Base-by-base conservation (phyloP, 2,113 vertebrate genomes). In the Haplotaxodon microlepis region DNA sequence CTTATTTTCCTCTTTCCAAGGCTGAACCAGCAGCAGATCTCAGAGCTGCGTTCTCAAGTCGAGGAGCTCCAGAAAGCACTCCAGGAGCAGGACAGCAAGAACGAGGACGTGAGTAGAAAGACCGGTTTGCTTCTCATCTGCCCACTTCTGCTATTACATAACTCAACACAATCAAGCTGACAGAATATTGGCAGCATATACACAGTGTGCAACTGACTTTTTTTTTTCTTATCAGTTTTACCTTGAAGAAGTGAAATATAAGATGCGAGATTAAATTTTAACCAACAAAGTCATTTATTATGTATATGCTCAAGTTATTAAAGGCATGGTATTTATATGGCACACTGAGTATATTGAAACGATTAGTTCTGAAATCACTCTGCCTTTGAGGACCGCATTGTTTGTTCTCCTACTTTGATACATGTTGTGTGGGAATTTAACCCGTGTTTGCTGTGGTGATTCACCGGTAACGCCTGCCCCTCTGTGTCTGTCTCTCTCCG, bases 61-160 rank as follows among this genome's bases (percentile, higher is more conserved):
- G 97, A 98, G 87, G 97, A 98, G 56, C 95, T 98, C 13, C 98
- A 98, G 96, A 97, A 92, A 85, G 94, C 96, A 1, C 94, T 98
- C 14, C 97, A 97, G 90, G 97, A 97, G 83, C 98, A 97, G 91
- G 97, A 96, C 89, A 96, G 92, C 95, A 97, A 96, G 90, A 96
- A 96, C 0, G 97, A 98, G 89, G 97, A 98, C 8, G 98, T 98
- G 95, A 98, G 98, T 97, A 17, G 27, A 86, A 17, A 56, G 27
- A 51, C 19, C 12, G 2, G 12, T 34, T 19, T 53, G 36, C 24
- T 5, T 27, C 45, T 45, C 13, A 24, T 40, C 59, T 14, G 21
- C 19, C 11, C n/a, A 8, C 40, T 50, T 47, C 51, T n/a, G 36
- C 73, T 4, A 40, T 38, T 51, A n/a, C n/a, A 14, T 1, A 42